Evolutionary conservation across 1,140 invertebrate species (phyloP), one percentile per base, ranked within the genome.

Genomic region (Neotoxoptera formosana): DNA sequence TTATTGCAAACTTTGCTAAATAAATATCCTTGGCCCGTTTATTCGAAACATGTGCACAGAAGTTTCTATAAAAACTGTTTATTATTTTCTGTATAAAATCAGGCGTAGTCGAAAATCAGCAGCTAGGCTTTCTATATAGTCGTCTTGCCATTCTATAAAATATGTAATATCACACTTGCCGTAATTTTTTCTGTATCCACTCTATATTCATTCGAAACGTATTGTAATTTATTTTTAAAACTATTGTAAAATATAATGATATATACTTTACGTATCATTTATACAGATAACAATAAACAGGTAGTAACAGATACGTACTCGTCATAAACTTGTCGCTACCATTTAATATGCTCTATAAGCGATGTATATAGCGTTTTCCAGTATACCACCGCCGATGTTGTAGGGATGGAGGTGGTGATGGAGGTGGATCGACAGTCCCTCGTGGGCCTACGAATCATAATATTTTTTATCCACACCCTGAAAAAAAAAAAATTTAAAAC

Each of bases 131-230:
- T 60, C 30, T 9, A 23, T n/a, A 0, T 76, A 76, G 30, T 76
- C 17, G 4, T n/a, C 14, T 17, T 23, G 20, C 21, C 51, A 2
- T n/a, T 67, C 30, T n/a, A 67, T 67, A 0, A n/a, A 41, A 41
- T 41, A 6, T 14, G 11, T n/a, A n/a, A n/a, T 17, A 76, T 1
- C n/a, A 0, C 11, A 14, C 11, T 0, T 11, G 30, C 0, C 4
- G 4, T 60, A 30, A 4, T 67, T 60, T 7, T 30, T 14, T n/a
- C 14, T 14, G 56, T 25, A n/a, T n/a, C 30, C 30, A n/a, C 60
- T n/a, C 60, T n/a, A 14, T n/a, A 14, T 60, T 60, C 60, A 6
- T n/a, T 14, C 9, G 17, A 76, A 11, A 76, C 7, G 4, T n/a
- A 2, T n/a, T n/a, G 1, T 14, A n/a, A 14, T 76, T 20, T 6